Conservation (phyloP, 2,888 invertebrate genomes). For the Drosophila rellima region DNA sequence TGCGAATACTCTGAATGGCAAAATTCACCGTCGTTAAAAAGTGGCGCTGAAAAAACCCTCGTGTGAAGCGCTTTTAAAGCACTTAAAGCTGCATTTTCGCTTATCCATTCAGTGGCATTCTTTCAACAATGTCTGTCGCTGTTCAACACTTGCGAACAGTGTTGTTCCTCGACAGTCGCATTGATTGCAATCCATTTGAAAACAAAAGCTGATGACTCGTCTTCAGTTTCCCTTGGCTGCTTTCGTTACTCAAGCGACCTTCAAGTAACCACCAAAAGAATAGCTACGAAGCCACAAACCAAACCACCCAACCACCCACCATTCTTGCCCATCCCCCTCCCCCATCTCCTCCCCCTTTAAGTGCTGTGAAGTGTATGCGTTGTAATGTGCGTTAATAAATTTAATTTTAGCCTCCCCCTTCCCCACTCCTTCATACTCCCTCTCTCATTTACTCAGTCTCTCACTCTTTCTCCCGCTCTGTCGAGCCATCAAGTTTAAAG, state of each 20-base stretch:
- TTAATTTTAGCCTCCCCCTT: slow-evolving; percentile 71
- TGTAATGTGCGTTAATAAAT: slow-evolving; percentile 80
- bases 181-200: slow-evolving; percentile 14
- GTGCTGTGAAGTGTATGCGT: slow-evolving; percentile 71
- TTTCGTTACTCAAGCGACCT: slow-evolving; percentile 36
- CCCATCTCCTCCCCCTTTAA: not conserved
- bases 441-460: not conserved
- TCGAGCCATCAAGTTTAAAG: slow-evolving; percentile 70
- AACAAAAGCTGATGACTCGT: slow-evolving; percentile 14
- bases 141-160: slow-evolving; percentile 4
- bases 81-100: not conserved
- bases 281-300: not conserved
- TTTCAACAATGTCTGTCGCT: not conserved
- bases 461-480: not conserved
- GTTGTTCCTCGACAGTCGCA: not conserved
- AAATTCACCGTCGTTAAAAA: too few relatives aligned
- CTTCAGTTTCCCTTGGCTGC: not conserved
- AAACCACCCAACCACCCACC: slow-evolving; percentile 2
- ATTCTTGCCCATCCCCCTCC: not conserved
- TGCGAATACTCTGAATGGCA: too few relatives aligned
- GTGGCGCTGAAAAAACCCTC: too few relatives aligned
- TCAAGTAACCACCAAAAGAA: slow-evolving; percentile 44
- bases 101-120: not conserved
- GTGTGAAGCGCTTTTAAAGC: too few relatives aligned
- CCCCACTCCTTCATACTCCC: not conserved